Conservation (phyloP, 2,113 vertebrate genomes). For the Pollachius pollachius region DNA sequence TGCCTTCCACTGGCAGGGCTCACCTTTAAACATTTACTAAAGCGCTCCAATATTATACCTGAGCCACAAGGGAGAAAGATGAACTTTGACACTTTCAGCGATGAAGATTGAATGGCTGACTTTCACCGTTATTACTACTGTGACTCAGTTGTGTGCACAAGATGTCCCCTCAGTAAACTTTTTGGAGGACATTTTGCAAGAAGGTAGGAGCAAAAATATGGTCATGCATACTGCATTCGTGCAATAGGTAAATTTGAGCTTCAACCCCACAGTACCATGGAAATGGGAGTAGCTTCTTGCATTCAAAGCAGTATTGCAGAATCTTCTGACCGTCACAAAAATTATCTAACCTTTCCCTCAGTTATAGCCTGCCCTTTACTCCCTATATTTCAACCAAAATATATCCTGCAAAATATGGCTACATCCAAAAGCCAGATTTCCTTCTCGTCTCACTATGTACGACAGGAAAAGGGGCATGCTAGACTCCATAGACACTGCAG, state of each 20-base stretch:
- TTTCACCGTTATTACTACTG: constrained; percentile 32
- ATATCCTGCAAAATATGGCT: neutral
- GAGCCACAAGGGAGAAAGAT: constrained; percentile 8
- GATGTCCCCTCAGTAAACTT: constrained; percentile 44
- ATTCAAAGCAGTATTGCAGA: constrained; percentile 12
- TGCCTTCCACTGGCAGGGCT: constrained; percentile 14
- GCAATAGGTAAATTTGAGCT: neutral
- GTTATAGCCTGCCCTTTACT: neutral
- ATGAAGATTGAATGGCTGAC: constrained; percentile 18
- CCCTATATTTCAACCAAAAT: neutral
- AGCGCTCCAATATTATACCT: constrained; percentile 22
- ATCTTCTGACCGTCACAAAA: constrained; percentile 1
- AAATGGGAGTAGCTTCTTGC: constrained; percentile 15
- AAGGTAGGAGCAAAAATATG: neutral
- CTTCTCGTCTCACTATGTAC: neutral
- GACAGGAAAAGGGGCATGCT: neutral
- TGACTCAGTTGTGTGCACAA: constrained; percentile 46
- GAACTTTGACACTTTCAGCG: constrained; percentile 27
- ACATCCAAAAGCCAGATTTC: neutral
- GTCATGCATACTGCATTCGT: neutral
- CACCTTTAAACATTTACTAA: constrained; percentile 14
- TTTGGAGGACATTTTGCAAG: constrained; percentile 25
- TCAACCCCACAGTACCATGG: neutral
- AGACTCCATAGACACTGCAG: neutral
- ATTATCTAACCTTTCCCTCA: constrained; percentile 15